These are phyloP conservation scores for Ennomos erosarius DNA, from an alignment of 2,888 invertebrate genomes.

Conservation along the genomic window DNA sequence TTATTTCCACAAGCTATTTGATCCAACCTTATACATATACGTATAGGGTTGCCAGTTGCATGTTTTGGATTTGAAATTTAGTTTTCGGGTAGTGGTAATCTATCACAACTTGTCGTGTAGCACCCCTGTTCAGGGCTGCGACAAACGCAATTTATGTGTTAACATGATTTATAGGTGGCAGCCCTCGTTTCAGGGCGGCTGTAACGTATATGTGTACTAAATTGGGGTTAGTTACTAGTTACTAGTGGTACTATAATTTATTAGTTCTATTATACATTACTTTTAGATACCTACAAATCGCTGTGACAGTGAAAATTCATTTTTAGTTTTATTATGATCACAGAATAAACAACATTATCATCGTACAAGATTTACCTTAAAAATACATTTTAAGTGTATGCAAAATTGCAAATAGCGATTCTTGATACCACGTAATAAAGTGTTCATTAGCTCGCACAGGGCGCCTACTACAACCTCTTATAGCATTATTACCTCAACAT, in stretches of 20 bases:
- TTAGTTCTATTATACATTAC: background rate
- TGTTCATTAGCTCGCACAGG: too few species aligned
- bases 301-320: too few species aligned
- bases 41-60: constrained; percentile 18
- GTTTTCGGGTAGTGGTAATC: constrained; percentile 50
- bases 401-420: too few species aligned
- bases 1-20: constrained; percentile 16
- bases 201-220: constrained; percentile 55
- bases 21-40: background rate
- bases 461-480: too few species aligned
- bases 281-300: too few species aligned
- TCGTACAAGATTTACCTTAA: too few species aligned
- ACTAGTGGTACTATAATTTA: background rate
- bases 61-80: constrained; percentile 5
- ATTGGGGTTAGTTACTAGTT: constrained; percentile 52
- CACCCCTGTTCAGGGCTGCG: constrained; percentile 68
- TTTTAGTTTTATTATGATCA: too few species aligned
- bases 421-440: too few species aligned
- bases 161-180: constrained; percentile 79
- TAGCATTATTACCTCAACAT: too few species aligned
- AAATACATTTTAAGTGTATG: too few species aligned
- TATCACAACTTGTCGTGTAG: constrained; percentile 66
- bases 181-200: constrained; percentile 48
- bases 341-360: too few species aligned
- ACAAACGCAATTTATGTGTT: constrained; percentile 78